Evolutionary conservation across 2,888 invertebrate genomes (phyloP), one percentile per base, ranked within the genome.

Genomic region (Hydriomena furcata): DNA sequence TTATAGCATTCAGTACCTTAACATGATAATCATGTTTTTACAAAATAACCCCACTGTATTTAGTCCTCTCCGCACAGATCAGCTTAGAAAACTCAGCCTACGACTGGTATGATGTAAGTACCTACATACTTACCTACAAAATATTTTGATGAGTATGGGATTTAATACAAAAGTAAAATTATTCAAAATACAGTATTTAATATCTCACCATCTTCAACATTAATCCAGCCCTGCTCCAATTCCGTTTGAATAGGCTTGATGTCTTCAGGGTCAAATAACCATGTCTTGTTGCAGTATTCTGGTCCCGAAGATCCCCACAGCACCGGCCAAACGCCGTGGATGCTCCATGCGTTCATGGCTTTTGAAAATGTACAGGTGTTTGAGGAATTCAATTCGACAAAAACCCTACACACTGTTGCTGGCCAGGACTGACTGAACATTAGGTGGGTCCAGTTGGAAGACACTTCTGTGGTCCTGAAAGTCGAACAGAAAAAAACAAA

Each of bases 401-500:
- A 96, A 55, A 92, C 87, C 31, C 91, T 91, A 68, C 96, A 96
- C 1, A 93, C 71, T 0, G 80, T 79, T n/a, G 71, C 67, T 1
- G 96, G 96, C 96, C 96, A 96, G 63, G 93, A 92, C 76, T 96
- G 96, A 0, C 95, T 95, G 70, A 95, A 97, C 52, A 96, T 93
- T 5, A 97, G 67, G 31, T 94, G 79, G 73, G 96, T 96, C 93
- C 95, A 96, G 7, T 92, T 87, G 24, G 87, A 60, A 5, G 28
- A 73, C 57, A 24, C 40, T 30, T 17, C 32, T 3, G 25, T 43
- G 31, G 17, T 49, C 51, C 51, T 51, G n/a, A 12, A 28, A 17
- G 8, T 13, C 1, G 2, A 17, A 20, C n/a, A 17, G 1, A n/a
- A 31, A 17, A 7, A 13, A n/a, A n/a, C n/a, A n/a, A n/a, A n/a